A percentile compares a stretch with the other conserved stretches of the same genome.
Evolutionary conservation across 2,888 invertebrate species (phyloP).

Genomic region (Drosophila pseudotakahashii): DNA sequence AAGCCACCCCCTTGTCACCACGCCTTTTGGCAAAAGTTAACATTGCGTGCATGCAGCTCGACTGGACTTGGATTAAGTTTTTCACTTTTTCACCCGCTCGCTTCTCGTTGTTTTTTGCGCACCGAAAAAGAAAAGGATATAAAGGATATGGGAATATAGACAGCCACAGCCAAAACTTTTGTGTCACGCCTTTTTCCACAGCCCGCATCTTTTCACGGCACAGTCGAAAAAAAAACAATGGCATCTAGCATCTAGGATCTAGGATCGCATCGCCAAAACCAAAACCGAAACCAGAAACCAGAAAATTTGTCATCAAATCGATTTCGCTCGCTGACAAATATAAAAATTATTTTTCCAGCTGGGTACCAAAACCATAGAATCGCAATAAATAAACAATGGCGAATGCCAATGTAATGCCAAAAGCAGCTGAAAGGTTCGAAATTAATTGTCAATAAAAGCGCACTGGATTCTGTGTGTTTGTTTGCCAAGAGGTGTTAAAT

Average conservation of each 20-base stretch:
- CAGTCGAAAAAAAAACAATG: constrained; percentile 17
- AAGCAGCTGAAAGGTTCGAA: constrained; percentile 30
- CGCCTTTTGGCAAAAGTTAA: constrained; percentile 38
- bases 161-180: constrained; percentile 33
- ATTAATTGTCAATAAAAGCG: constrained; percentile 41
- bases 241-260: too few relatives aligned
- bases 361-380: constrained; percentile 7
- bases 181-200: constrained; percentile 38
- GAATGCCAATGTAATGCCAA: constrained; percentile 20
- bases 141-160: constrained; percentile 36
- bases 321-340: constrained; percentile 23
- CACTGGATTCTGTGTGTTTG: constrained; percentile 8
- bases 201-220: constrained; percentile 20
- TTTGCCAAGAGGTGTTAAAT: constrained; percentile 28
- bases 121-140: constrained; percentile 28
- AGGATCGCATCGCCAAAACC: not conserved
- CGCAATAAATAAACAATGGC: constrained; percentile 16
- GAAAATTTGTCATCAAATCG: constrained; percentile 35
- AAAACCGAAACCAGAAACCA: too few relatives aligned
- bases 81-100: constrained; percentile 30
- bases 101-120: constrained; percentile 8
- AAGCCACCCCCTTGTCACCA: constrained; percentile 9
- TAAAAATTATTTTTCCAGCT: constrained; percentile 29
- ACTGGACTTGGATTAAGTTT: constrained; percentile 52
- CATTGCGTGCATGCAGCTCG: constrained; percentile 46